Evolutionary conservation across 2,113 vertebrate genomes (phyloP), one percentile per base, ranked within the genome.

Genomic region (Lophotis ruficrista): DNA sequence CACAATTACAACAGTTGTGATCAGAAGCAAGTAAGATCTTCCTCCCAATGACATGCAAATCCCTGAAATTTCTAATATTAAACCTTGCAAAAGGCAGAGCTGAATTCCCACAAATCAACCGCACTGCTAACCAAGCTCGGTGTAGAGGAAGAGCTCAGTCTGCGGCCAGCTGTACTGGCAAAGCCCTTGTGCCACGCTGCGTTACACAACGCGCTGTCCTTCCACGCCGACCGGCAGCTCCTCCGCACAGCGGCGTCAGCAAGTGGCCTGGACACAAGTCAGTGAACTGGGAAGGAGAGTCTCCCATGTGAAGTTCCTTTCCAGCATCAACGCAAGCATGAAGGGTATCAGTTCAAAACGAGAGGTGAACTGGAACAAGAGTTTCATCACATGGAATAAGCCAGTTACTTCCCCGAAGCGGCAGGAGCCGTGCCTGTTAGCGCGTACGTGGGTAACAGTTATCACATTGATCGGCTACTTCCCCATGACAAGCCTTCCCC

Each of bases 111-210:
- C 14, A 30, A 11, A 31, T 21, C 7, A 18, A 4, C 4, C 1
- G 0, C 0, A 0, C 30, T 12, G 50, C 78, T 37, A 2, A 22
- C 25, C 14, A 3, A 2, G 28, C 3, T 12, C 12, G 5, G 56
- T 0, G 6, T 0, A 5, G 48, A 66, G 61, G 7, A 18, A 12
- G 80, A 14, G 73, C 71, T 38, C 14, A 4, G 37, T 1, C 71
- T 4, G 57, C 8, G 53, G 60, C 45, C 87, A 38, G 2, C 48
- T 7, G 1, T 4, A 1, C 33, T 1, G 15, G 69, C 78, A 70
- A n/a, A 45, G 0, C 47, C 60, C 71, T 6, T 0, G 56, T 9
- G 78, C 66, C 65, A 51, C 21, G 1, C 47, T 2, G 56, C 0
- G 3, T 75, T 58, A 50, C 71, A 58, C 89, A 56, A 27, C 6